Evolutionary conservation across 1,140 invertebrate genomes (phyloP).

Genomic region (Drosophila pallidifrons): DNA sequence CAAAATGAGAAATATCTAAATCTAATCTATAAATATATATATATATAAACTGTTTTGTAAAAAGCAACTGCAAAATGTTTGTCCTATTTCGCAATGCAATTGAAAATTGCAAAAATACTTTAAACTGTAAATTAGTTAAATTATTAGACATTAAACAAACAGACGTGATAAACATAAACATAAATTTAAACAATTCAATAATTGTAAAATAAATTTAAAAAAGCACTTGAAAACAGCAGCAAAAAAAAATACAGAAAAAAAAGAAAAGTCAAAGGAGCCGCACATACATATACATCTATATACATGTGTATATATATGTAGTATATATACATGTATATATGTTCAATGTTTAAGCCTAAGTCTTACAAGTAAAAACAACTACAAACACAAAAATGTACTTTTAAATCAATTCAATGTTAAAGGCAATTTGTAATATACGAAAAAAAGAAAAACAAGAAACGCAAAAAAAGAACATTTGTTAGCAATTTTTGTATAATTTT

Average conservation of each 20-base stretch:
- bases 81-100: conserved; percentile 64
- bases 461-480: conserved; percentile 49
- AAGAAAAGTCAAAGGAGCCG: conserved; percentile 52
- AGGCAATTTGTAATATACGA: conserved; percentile 77
- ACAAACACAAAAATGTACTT: conserved; percentile 42
- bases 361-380: conserved; percentile 66
- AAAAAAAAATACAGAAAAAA: conserved; percentile 21
- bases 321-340: conserved; percentile 58
- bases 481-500: conserved; percentile 62
- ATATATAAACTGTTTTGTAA: conserved; percentile 37
- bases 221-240: conserved; percentile 3
- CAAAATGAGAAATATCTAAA: conserved; percentile 24
- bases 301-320: conserved; percentile 35
- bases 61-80: conserved; percentile 42
- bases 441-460: conserved; percentile 29
- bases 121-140: conserved; percentile 80
- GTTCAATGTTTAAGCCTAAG: conserved; percentile 78
- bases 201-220: conserved; percentile 73
- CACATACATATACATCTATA: conserved; percentile 28
- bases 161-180: conserved; percentile 77
- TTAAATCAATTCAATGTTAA: conserved; percentile 80
- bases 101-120: conserved; percentile 72
- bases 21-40: conserved; percentile 1
- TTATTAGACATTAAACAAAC: conserved; percentile 82
- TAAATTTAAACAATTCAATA: conserved; percentile 47